Percentiles rank a stretch among this genome's conserved stretches.
Conservation (phyloP, 2,888 invertebrate genomes). For the Xestia xanthographa region DNA sequence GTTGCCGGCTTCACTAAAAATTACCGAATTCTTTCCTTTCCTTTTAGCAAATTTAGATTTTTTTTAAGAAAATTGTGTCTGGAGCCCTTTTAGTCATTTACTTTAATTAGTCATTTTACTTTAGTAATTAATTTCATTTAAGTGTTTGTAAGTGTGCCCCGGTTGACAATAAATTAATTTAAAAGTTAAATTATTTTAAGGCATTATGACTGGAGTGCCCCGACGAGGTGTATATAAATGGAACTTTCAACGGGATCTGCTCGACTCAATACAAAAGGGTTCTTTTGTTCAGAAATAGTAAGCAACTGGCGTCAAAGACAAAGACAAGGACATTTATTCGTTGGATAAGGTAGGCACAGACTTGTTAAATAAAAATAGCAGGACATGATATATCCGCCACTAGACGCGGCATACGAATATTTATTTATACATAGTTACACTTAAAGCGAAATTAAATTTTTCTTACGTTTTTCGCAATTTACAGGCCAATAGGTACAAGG, state of each 20-base stretch:
- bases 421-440: too few species aligned
- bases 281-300: constrained; percentile 1
- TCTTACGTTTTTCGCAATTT: too few species aligned
- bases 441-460: too few species aligned
- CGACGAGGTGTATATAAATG: constrained; percentile 34
- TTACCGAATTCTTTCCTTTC: constrained; percentile 3
- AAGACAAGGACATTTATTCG: too few species aligned
- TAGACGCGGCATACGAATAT: too few species aligned
- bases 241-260: constrained; percentile 10
- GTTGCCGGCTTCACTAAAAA: constrained; percentile 28
- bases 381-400: too few species aligned
- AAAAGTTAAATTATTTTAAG: constrained; percentile 37
- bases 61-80: constrained; percentile 16
- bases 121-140: constrained; percentile 47
- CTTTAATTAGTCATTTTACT: constrained; percentile 49
- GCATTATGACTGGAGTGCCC: background rate
- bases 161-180: constrained; percentile 41
- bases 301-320: background rate
- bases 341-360: too few species aligned
- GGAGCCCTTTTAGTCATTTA: constrained; percentile 24
- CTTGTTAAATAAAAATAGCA: too few species aligned
- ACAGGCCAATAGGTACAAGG: too few species aligned
- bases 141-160: constrained; percentile 34
- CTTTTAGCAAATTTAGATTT: constrained; percentile 5
- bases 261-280: constrained; percentile 8